These are phyloP conservation scores for Nephrotoma appendiculata DNA, from an alignment of 2,888 invertebrate species.

Conservation along the genomic window DNA sequence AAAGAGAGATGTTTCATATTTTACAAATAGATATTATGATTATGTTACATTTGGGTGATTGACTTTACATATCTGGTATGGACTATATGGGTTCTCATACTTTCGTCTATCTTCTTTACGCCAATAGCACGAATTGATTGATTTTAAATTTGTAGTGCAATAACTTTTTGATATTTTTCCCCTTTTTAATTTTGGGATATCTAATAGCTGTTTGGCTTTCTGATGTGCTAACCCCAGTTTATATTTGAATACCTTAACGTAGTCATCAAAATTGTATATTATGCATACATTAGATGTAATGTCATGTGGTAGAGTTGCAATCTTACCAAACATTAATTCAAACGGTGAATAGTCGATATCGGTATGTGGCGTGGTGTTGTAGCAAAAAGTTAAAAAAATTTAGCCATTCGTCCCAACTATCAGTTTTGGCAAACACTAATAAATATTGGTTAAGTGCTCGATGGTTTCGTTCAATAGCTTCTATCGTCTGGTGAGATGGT, in stretches of 20 bases:
- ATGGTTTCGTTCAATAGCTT: background rate
- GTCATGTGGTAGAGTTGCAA: background rate
- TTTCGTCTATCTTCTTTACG: background rate
- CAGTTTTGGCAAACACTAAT: background rate
- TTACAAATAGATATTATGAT: no score
- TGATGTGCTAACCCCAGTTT: background rate
- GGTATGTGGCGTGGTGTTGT: background rate
- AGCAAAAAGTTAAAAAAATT: background rate
- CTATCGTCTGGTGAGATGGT: background rate
- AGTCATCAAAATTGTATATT: background rate
- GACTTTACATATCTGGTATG: no score
- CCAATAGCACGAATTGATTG: background rate
- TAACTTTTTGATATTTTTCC: background rate
- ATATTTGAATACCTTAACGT: background rate
- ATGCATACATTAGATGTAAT: background rate
- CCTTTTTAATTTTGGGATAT: background rate
- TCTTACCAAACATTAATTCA: background rate
- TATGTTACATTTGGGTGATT: no score
- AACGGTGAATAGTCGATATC: background rate
- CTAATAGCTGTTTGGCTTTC: background rate
- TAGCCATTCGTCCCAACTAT: background rate
- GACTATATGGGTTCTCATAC: background rate
- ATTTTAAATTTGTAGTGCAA: background rate
- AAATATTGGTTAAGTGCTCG: background rate
- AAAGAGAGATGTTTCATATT: no score